Evolutionary conservation across 2,888 invertebrate species (phyloP).

Genomic region (Cryptops parisi): DNA sequence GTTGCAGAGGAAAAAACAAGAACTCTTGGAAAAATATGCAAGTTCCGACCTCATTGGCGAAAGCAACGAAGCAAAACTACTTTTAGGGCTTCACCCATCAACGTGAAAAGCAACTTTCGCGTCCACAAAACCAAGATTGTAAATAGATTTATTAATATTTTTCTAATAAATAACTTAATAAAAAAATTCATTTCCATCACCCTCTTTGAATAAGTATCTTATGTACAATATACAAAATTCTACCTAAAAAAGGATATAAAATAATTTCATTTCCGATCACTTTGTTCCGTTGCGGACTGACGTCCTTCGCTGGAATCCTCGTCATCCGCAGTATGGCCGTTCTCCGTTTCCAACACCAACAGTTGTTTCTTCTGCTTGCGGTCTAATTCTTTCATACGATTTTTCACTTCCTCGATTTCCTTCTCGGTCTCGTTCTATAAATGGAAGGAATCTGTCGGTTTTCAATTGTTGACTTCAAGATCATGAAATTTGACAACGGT

Average conservation of each 20-base stretch:
- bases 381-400: not conserved
- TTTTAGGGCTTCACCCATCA: conserved; percentile 30
- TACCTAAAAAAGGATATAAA: too few species aligned
- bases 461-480: too few species aligned
- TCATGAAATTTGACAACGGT: too few species aligned
- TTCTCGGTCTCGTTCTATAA: not conserved
- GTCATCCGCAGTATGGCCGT: not conserved
- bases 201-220: too few species aligned
- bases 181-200: too few species aligned
- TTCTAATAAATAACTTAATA: too few species aligned
- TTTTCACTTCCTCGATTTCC: not conserved
- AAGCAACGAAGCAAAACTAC: conserved; percentile 30
- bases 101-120: too few species aligned
- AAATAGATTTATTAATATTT: too few species aligned
- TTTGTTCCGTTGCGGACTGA: too few species aligned
- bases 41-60: conserved; percentile 31
- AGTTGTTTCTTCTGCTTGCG: not conserved
- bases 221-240: too few species aligned
- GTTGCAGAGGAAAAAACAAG: conserved; percentile 76
- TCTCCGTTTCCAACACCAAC: not conserved
- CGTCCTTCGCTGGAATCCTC: not conserved
- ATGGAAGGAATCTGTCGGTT: not conserved
- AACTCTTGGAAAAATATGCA: conserved; percentile 70
- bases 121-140: too few species aligned
- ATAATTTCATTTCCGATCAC: too few species aligned